Evolutionary conservation across 2,888 invertebrate species (phyloP).

Genomic region (Zele albiditarsus): DNA sequence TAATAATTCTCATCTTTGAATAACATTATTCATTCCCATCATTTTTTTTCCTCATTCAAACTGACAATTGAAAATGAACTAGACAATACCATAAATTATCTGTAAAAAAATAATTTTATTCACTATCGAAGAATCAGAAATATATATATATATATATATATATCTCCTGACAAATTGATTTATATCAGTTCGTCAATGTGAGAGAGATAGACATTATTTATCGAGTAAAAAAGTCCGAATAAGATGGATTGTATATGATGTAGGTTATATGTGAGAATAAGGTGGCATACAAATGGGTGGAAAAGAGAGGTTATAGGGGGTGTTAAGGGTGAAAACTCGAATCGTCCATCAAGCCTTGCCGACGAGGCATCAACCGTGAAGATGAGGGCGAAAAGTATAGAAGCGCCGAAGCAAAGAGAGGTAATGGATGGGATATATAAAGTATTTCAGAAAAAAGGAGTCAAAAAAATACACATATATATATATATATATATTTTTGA

Average conservation of each 20-base stretch:
- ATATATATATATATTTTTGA: neutral
- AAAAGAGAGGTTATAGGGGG: neutral
- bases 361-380: conserved; percentile 48
- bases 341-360: conserved; percentile 49
- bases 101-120: too few relatives aligned
- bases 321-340: conserved; percentile 4
- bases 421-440: conserved; percentile 46
- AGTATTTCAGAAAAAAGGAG: neutral
- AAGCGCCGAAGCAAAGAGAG: conserved; percentile 15
- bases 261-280: neutral
- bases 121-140: too few relatives aligned
- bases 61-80: too few relatives aligned
- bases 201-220: neutral
- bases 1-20: too few relatives aligned
- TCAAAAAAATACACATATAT: neutral
- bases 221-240: conserved; percentile 8
- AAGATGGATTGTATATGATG: conserved; percentile 6
- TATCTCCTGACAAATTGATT: neutral
- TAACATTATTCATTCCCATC: too few relatives aligned
- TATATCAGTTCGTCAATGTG: conserved; percentile 1
- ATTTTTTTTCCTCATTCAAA: too few relatives aligned
- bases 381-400: conserved; percentile 47
- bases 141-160: too few relatives aligned
- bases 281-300: neutral
- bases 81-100: too few relatives aligned